A percentile compares a stretch with the other conserved stretches of the same genome.
phyloP scores from a whole-genome alignment of 1,140 invertebrate genomes.

The Heliconius melpomene region DNA sequence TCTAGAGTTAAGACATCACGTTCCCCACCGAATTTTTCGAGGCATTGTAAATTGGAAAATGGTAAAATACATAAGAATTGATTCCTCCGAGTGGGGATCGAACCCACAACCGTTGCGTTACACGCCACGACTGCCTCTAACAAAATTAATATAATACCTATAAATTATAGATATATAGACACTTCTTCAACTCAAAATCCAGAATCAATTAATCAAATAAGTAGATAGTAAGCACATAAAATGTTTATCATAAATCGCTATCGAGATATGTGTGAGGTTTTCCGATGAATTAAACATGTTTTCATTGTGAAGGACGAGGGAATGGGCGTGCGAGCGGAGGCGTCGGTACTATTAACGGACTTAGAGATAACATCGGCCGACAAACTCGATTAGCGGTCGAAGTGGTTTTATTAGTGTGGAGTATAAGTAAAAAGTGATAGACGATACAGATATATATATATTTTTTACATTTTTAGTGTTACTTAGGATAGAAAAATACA shows the following conservation, averaged over 20 bases:
- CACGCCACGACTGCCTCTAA: too few relatives aligned
- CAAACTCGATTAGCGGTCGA: slow-evolving; percentile 78
- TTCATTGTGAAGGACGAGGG: slow-evolving; percentile 50
- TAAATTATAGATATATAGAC: not conserved
- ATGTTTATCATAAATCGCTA: slow-evolving; percentile 46
- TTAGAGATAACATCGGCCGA: slow-evolving; percentile 77
- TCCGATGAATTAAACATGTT: slow-evolving; percentile 67
- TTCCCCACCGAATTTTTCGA: too few relatives aligned
- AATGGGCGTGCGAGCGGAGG: slow-evolving; percentile 51
- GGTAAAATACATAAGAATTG: too few relatives aligned
- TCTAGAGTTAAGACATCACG: too few relatives aligned
- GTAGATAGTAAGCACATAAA: slow-evolving; percentile 33
- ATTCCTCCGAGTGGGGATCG: too few relatives aligned
- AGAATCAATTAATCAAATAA: slow-evolving; percentile 9
- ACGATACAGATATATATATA: not conserved
- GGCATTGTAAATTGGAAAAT: too few relatives aligned
- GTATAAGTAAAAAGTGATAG: not conserved
- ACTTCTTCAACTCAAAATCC: not conserved
- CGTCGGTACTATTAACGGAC: slow-evolving; percentile 74
- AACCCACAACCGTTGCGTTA: too few relatives aligned
- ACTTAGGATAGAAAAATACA: too few relatives aligned
- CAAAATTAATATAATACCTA: not conserved
- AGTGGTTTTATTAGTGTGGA: slow-evolving; percentile 52
- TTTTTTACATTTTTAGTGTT: not conserved
- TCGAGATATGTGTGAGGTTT: slow-evolving; percentile 50